Evolutionary conservation across 2,888 invertebrate species (phyloP), one percentile per base, ranked within the genome.

Genomic region (Chrysolina oricalcia): DNA sequence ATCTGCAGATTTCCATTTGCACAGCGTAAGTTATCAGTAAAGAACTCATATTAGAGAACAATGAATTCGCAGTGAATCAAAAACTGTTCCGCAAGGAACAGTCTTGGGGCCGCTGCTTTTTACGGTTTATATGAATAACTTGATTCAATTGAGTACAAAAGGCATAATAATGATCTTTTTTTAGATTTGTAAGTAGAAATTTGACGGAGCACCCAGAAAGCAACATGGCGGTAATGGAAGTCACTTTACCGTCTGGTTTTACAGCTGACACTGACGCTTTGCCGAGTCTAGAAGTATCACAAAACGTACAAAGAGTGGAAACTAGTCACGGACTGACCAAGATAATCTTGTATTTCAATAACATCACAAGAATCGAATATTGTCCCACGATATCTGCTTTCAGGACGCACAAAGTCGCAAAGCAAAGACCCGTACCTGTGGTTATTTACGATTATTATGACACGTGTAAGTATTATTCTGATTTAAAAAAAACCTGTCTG

Each of bases 361-460:
- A 93, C 87, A 90, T 94, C 80, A 87, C 89, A 0, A 83, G 84
- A 5, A 89, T 76, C 77, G 94, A 95, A 88, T 92, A 94, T 72
- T 98, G 97, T 86, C 93, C 96, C 35, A 96, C 97, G 4, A 92
- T 98, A 53, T 94, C 94, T 9, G 96, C 96, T 9, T 94, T 94
- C 83, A 92, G 96, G 82, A 94, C 94, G 0, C 93, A 96, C 86
- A 94, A 95, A 85, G 95, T 97, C 13, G 96, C 96, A 4, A 92
- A 94, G 69, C 96, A 97, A 83, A 95, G 95, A 76, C 95, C 97
- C 10, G 96, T 95, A 27, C 93, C 95, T 81, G 96, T 97, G 78
- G 92, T 93, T 56, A 92, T 98, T 56, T 94, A 94, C 81, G 98
- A 98, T 87, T 96, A 98, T 83, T 98, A 97, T 84, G 97, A 98